Percentiles rank a stretch among this genome's conserved stretches.
These are phyloP conservation scores for Tenodera sinensis DNA, from an alignment of 2,888 invertebrate genomes.

Conservation along the genomic window DNA sequence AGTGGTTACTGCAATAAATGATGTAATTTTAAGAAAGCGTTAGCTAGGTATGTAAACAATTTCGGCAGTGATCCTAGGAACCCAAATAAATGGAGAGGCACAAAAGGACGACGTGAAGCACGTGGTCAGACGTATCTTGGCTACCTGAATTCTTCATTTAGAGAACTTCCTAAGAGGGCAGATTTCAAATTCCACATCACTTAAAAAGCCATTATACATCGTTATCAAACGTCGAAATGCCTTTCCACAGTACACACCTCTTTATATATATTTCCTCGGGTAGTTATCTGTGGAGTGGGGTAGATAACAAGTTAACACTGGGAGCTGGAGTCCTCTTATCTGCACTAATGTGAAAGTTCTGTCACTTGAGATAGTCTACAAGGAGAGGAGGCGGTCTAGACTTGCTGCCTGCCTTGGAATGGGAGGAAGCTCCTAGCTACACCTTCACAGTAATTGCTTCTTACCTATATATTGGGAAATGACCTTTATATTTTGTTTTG, in stretches of 20 bases:
- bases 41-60: no score
- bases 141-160: constrained; percentile 4
- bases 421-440: not conserved
- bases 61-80: no score
- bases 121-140: not conserved
- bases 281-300: not conserved
- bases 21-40: no score
- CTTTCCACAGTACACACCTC: not conserved
- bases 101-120: no score
- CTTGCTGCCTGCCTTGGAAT: not conserved
- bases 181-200: constrained; percentile 42
- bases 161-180: constrained; percentile 30
- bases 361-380: constrained; percentile 7
- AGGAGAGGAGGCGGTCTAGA: not conserved
- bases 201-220: constrained; percentile 42
- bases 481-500: no score
- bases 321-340: not conserved
- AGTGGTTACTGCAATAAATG: no score
- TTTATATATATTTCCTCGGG: not conserved
- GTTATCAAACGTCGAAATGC: constrained; percentile 14
- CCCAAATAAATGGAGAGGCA: no score
- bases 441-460: not conserved
- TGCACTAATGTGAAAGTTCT: constrained; percentile 18
- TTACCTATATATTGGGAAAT: not conserved
- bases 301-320: constrained; percentile 13